Percentiles rank a stretch among this genome's conserved stretches.
phyloP scores from a whole-genome alignment of 2,797 vertebrate genomes.

The Myotis pilosus region DNA sequence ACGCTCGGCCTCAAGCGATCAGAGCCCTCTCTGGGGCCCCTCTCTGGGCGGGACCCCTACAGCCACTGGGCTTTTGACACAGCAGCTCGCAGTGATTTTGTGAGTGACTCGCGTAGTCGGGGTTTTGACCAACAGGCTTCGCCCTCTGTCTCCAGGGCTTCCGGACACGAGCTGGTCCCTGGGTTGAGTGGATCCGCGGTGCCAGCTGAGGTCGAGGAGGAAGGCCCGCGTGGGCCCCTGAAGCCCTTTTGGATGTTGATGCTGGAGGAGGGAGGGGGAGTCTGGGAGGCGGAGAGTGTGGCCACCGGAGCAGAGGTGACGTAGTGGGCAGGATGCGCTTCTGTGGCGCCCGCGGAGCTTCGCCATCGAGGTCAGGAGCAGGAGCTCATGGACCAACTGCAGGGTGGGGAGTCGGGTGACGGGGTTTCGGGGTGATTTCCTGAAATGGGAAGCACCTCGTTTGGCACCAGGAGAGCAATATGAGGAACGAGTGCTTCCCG shows the following conservation, averaged over 20 bases:
- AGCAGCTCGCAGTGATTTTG: background rate
- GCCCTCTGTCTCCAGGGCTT: background rate
- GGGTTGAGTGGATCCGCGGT: background rate
- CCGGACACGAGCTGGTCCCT: accelerated
- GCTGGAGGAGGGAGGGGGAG: too few species aligned
- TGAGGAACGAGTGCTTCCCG: background rate
- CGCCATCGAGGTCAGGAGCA: background rate
- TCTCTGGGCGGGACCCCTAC: accelerated
- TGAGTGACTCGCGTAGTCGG: background rate
- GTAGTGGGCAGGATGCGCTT: background rate
- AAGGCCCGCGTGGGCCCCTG: too few species aligned
- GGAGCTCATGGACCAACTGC: background rate
- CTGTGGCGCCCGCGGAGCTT: background rate
- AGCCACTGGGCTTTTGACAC: background rate
- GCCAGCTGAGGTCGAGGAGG: too few species aligned
- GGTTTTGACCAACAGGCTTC: background rate
- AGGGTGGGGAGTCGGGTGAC: background rate
- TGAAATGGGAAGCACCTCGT: background rate
- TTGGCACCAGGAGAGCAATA: background rate
- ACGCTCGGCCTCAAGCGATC: background rate
- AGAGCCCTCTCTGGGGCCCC: background rate
- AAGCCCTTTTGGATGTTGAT: too few species aligned
- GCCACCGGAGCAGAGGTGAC: too few species aligned
- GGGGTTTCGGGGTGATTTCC: background rate
- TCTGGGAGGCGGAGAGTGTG: too few species aligned